phyloP scores from a whole-genome alignment of 2,888 invertebrate species.

The Disparrhopalites patrizii region DNA sequence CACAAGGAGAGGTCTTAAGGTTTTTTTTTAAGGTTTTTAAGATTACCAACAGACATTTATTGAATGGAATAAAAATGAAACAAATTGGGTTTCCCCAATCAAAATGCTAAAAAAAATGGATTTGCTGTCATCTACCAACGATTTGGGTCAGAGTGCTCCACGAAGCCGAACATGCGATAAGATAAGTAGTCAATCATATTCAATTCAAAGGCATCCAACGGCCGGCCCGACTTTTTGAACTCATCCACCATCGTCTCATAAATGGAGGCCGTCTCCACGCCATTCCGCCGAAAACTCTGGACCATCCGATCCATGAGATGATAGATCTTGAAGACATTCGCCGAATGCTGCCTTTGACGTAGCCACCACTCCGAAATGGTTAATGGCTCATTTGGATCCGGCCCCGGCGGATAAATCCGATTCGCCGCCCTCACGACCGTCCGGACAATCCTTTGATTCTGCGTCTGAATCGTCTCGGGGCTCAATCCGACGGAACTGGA shows the following conservation, averaged over 20 bases:
- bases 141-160: conserved; percentile 15
- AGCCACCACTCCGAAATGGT: conserved; percentile 12
- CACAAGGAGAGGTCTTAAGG: no score
- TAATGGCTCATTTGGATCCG: background rate
- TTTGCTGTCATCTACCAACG: conserved; percentile 10
- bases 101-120: no score
- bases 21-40: no score
- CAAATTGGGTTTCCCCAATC: no score
- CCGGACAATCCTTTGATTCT: conserved; percentile 17
- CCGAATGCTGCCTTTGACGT: conserved; percentile 20
- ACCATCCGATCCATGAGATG: conserved; percentile 6
- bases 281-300: background rate
- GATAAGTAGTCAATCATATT: conserved; percentile 28
- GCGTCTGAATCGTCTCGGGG: background rate
- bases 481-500: background rate
- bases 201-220: conserved; percentile 19
- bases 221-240: conserved; percentile 12
- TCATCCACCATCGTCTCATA: conserved; percentile 23
- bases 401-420: conserved; percentile 10
- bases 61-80: no score
- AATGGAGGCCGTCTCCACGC: conserved; percentile 10
- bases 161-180: conserved; percentile 16
- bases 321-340: conserved; percentile 23
- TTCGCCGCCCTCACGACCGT: conserved; percentile 13
- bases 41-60: no score